phyloP scores from a whole-genome alignment of 2,113 vertebrate species.

The Oxyura jamaicensis region DNA sequence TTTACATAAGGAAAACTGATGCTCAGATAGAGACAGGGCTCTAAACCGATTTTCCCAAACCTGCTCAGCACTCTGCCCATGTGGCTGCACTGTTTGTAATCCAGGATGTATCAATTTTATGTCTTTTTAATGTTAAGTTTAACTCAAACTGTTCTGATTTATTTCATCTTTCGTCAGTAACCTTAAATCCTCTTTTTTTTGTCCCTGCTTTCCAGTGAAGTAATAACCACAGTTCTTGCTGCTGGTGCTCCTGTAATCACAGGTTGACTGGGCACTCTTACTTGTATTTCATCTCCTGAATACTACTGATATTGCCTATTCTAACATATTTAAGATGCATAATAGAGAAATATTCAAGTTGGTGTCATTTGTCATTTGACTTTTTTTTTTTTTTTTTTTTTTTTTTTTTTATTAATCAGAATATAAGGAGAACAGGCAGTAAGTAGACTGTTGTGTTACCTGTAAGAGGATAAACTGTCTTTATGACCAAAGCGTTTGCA shows the following conservation, averaged over 20 bases:
- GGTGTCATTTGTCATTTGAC: neutral
- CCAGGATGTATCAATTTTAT: neutral
- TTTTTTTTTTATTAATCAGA: neutral
- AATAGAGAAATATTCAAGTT: no score
- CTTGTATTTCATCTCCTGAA: accelerated
- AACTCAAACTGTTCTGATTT: neutral
- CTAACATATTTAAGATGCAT: neutral
- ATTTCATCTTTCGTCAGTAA: neutral
- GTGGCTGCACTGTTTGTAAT: neutral
- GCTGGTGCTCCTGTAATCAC: neutral
- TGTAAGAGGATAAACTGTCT: neutral
- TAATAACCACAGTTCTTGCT: neutral
- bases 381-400: neutral
- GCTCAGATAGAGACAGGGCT: neutral
- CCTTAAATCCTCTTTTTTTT: neutral
- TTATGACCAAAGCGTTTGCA: neutral
- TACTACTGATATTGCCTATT: neutral
- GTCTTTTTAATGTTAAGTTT: neutral
- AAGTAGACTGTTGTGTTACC: neutral
- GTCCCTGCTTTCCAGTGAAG: neutral
- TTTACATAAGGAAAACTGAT: neutral
- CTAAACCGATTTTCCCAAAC: neutral
- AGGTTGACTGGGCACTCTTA: neutral
- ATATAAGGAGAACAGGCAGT: neutral
- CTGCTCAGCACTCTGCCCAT: neutral